Evolutionary conservation across 2,888 invertebrate genomes (phyloP).

Genomic region (Loripinus fragilis): DNA sequence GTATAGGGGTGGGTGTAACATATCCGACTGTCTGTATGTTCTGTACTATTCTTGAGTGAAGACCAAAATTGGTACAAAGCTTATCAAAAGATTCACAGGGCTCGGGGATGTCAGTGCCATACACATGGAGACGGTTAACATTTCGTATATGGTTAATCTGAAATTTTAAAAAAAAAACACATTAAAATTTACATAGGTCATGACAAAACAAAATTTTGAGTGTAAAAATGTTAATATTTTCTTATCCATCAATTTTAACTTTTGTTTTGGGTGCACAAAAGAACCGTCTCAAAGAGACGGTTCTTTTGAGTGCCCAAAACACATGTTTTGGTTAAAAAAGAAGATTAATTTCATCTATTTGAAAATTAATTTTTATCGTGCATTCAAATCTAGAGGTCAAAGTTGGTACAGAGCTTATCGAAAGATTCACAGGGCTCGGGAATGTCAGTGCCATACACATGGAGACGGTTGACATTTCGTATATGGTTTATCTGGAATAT

Average conservation of each 20-base stretch:
- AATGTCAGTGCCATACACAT: slow-evolving; percentile 91
- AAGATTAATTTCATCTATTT: too few species aligned
- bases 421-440: slow-evolving; percentile 91
- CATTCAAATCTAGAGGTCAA: too few species aligned
- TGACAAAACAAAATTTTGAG: too few species aligned
- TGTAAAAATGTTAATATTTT: too few species aligned
- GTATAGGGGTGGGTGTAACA: slow-evolving; percentile 80
- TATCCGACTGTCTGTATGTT: slow-evolving; percentile 86
- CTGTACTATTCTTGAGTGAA: slow-evolving; percentile 87
- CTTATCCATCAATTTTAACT: too few species aligned
- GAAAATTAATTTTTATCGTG: too few species aligned
- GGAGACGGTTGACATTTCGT: slow-evolving; percentile 91
- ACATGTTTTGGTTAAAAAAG: too few species aligned
- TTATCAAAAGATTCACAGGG: slow-evolving; percentile 89
- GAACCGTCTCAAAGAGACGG: too few species aligned
- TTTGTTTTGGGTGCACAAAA: too few species aligned
- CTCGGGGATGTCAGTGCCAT: slow-evolving; percentile 91
- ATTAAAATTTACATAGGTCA: neutral
- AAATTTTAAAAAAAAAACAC: slow-evolving; percentile 24
- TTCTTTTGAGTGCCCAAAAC: too few species aligned
- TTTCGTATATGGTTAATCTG: slow-evolving; percentile 90
- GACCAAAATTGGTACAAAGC: slow-evolving; percentile 85
- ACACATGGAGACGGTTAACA: slow-evolving; percentile 89
- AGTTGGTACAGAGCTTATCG: slow-evolving; percentile 85
- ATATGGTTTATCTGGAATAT: slow-evolving; percentile 87